A percentile compares a stretch with the other conserved stretches of the same genome.
Evolutionary conservation across 2,888 invertebrate genomes (phyloP).

Genomic region (Patella caerulea): DNA sequence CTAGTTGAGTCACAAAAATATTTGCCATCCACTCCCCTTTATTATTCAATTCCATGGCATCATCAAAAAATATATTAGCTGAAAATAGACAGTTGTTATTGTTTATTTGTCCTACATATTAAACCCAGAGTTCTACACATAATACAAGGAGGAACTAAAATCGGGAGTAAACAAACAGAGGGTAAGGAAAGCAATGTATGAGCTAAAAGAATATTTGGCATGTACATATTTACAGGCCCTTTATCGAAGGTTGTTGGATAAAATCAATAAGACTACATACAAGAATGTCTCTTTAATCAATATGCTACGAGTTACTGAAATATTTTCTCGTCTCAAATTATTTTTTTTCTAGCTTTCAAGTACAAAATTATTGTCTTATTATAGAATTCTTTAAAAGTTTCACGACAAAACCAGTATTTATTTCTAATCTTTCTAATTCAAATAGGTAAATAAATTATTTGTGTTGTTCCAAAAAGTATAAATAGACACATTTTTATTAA

Average conservation of each 20-base stretch:
- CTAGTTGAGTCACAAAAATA: constrained; percentile 57
- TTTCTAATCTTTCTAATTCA: too few species aligned
- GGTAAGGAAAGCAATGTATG: not conserved
- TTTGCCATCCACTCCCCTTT: constrained; percentile 53
- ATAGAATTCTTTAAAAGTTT: too few species aligned
- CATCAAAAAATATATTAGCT: constrained; percentile 89
- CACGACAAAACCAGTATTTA: too few species aligned
- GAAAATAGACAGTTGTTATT: constrained; percentile 36
- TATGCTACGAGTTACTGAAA: too few species aligned
- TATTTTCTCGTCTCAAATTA: too few species aligned
- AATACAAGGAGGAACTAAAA: not conserved
- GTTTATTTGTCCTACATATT: not conserved
- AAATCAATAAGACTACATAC: constrained; percentile 3
- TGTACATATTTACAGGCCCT: not conserved
- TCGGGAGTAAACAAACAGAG: not conserved
- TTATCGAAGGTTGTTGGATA: not conserved
- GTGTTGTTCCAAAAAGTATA: too few species aligned
- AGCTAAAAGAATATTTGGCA: not conserved
- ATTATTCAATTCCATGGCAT: constrained; percentile 80
- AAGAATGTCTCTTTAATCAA: not conserved
- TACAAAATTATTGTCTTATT: too few species aligned
- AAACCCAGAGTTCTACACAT: not conserved
- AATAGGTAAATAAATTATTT: too few species aligned
- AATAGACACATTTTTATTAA: too few species aligned
- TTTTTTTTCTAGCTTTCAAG: too few species aligned